Conservation (phyloP, 2,888 invertebrate genomes). For the Axea sp. region DNA sequence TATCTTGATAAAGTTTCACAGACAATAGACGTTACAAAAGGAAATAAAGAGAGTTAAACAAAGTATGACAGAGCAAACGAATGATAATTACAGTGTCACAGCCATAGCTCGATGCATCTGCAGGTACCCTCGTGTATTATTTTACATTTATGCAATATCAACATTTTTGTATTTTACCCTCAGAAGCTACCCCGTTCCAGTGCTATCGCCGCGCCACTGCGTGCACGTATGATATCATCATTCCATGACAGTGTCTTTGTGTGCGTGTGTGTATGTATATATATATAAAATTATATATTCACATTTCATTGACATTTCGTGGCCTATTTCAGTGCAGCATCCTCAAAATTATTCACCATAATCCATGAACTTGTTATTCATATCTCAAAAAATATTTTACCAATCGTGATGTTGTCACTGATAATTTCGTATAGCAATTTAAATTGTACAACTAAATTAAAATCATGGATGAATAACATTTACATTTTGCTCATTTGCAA, state of each 20-base stretch:
- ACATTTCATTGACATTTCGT: background rate
- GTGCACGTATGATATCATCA: constrained; percentile 68
- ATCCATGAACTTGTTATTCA: too few species aligned
- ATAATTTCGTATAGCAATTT: too few species aligned
- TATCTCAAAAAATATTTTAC: too few species aligned
- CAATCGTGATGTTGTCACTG: too few species aligned
- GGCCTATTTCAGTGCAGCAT: constrained; percentile 1
- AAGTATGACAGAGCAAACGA: constrained; percentile 65
- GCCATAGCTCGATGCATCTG: constrained; percentile 76
- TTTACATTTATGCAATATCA: constrained; percentile 49
- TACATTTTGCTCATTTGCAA: too few species aligned
- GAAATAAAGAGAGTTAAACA: constrained; percentile 47
- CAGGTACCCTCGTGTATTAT: constrained; percentile 74
- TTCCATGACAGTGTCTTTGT: constrained; percentile 26
- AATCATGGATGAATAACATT: too few species aligned
- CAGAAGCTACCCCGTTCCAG: constrained; percentile 62
- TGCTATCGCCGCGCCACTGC: constrained; percentile 77
- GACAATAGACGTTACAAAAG: too few species aligned
- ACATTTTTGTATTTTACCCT: constrained; percentile 14
- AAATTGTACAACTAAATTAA: too few species aligned
- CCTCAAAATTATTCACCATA: constrained; percentile 10
- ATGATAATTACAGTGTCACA: constrained; percentile 74
- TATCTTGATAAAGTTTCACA: too few species aligned
- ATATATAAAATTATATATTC: constrained; percentile 26
- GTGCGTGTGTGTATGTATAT: background rate